Base-by-base conservation (phyloP, 92 coral and sea anemone species). In the Epizoanthus illoricatus region DNA sequence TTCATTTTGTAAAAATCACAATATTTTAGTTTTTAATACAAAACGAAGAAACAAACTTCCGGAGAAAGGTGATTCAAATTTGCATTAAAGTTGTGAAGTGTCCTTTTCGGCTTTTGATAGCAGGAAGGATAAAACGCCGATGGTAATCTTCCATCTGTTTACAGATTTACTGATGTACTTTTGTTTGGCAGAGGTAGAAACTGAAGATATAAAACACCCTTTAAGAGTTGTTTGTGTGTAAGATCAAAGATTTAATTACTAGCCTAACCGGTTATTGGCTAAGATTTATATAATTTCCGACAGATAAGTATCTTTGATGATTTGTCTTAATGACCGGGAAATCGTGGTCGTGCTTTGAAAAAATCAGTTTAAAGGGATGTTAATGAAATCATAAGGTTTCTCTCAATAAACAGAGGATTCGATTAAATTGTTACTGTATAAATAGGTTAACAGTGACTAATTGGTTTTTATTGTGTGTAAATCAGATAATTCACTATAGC, bases 371-470 rank as follows among this genome's bases (percentile, higher is more conserved):
- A 78, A 78, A 78, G 69, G 67, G 71, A 60, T 64, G 71, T 62
- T 78, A 62, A 64, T 62, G 71, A 78, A 78, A 63, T 41, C 69
- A 78, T 78, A 43, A 63, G 65, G 82, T 78, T 78, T 70, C 40
- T 40, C 73, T 45, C 54, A 23, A 63, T 47, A 65, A 70, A 68
- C 36, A 68, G 52, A 68, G 68, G 67, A 68, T 70, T 52, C 74
- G 85, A 85, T 80, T 69, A 86, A 80, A 86, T 88, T 88, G 94
- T 80, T 84, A 66, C 87, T 83, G 83, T 86, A 90, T 92, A 92
- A 90, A 91, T 81, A 86, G 84, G 85, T 87, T 87, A 90, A 84
- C 83, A 85, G 84, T 76, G 88, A 81, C 73, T 86, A 91, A 89
- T 88, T 80, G 90, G 78, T 82, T 90, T 76, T 85, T 76, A 84